These are phyloP conservation scores for Prorops nasuta DNA, from an alignment of 1,140 invertebrate species.

Conservation along the genomic window DNA sequence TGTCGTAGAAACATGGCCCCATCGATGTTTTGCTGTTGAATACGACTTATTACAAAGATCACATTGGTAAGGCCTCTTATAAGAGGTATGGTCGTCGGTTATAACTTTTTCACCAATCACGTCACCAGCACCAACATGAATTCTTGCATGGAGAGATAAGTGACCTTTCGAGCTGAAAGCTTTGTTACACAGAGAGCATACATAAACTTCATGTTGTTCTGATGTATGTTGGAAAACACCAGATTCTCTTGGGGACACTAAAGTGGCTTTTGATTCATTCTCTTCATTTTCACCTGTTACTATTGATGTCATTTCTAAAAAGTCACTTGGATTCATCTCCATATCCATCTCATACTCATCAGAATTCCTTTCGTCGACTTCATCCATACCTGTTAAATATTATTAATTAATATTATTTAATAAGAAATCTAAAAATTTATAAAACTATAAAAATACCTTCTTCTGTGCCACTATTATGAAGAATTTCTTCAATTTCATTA, in stretches of 20 bases:
- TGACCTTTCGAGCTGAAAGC: constrained; percentile 59
- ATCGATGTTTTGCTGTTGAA: constrained; percentile 58
- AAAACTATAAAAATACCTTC: constrained; percentile 35
- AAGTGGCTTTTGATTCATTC: constrained; percentile 8
- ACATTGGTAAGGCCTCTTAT: constrained; percentile 56
- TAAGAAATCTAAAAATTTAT: not conserved
- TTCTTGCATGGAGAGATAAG: constrained; percentile 54
- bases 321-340: constrained; percentile 54
- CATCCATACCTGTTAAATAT: constrained; percentile 13
- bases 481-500: constrained; percentile 46
- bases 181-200: constrained; percentile 56
- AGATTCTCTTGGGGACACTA: constrained; percentile 15
- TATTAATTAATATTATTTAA: not conserved
- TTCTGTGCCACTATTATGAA: constrained; percentile 46
- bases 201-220: constrained; percentile 54
- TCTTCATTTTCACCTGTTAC: constrained; percentile 46
- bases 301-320: constrained; percentile 49
- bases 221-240: constrained; percentile 41
- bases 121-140: constrained; percentile 53
- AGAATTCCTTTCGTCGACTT: constrained; percentile 44
- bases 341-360: constrained; percentile 56
- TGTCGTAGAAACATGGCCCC: constrained; percentile 57
- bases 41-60: constrained; percentile 59
- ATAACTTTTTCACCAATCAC: constrained; percentile 54
- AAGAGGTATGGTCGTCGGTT: constrained; percentile 54